phyloP scores from a whole-genome alignment of 2,113 vertebrate genomes.

The Pedetes capensis region DNA sequence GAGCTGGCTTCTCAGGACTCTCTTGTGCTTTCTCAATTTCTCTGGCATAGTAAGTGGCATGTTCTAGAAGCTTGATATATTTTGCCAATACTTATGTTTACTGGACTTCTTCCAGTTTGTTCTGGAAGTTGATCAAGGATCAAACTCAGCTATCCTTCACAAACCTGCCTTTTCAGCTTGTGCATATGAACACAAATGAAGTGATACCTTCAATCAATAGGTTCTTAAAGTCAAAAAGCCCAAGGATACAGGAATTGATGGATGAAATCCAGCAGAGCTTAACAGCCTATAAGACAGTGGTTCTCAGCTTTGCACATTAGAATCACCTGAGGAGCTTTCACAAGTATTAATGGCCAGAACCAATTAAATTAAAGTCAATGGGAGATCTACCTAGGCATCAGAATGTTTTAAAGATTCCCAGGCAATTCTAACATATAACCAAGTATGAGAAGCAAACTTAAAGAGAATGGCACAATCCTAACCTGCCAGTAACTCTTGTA shows the following conservation, averaged over 20 bases:
- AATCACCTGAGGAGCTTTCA: background rate
- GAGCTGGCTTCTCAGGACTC: background rate
- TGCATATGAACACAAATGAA: background rate
- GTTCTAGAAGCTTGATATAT: constrained; percentile 28
- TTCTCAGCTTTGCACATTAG: background rate
- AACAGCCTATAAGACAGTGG: background rate
- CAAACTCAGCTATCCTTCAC: background rate
- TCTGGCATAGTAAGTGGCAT: background rate
- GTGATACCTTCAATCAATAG: constrained; percentile 5
- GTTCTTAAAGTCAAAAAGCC: constrained; percentile 31
- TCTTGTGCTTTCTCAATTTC: background rate
- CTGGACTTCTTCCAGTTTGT: constrained; percentile 53
- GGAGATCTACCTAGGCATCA: background rate
- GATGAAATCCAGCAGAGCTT: background rate
- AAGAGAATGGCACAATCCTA: background rate
- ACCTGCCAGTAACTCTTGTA: background rate
- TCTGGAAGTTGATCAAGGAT: constrained; percentile 29
- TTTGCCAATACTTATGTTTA: constrained; percentile 34
- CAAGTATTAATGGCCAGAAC: background rate
- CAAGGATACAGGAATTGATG: background rate
- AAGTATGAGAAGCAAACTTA: background rate
- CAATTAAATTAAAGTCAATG: background rate
- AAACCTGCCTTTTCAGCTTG: constrained; percentile 6
- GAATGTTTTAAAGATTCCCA: background rate
- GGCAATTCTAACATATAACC: background rate